Percentiles rank a stretch among this genome's conserved stretches.
These are phyloP conservation scores for Eumacrocentrus americanus DNA, from an alignment of 2,888 invertebrate genomes.

Conservation along the genomic window DNA sequence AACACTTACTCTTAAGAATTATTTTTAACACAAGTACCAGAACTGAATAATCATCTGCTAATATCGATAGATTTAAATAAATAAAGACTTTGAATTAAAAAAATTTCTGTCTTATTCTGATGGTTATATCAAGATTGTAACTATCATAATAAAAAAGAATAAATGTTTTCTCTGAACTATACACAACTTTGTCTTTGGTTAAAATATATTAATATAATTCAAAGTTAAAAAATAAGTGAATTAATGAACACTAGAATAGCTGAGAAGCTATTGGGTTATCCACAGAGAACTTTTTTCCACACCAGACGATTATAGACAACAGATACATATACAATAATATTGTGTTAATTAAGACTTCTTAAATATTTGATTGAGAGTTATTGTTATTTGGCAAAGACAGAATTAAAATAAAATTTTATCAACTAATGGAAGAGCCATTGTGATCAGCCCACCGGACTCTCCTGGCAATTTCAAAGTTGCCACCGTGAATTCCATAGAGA, in stretches of 20 bases:
- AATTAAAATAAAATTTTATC: constrained; percentile 8
- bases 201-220: background rate
- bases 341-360: too few relatives aligned
- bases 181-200: constrained; percentile 3
- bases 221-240: background rate
- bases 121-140: background rate
- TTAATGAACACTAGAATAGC: constrained; percentile 3
- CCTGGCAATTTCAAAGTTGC: constrained; percentile 54
- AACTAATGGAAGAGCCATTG: constrained; percentile 45
- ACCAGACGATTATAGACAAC: too few relatives aligned
- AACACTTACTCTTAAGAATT: background rate
- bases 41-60: background rate
- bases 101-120: background rate
- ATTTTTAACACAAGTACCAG: background rate
- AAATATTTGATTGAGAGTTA: too few relatives aligned
- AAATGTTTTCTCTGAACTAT: background rate
- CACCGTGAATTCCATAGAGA: constrained; percentile 55
- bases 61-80: constrained; percentile 1
- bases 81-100: background rate
- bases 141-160: background rate
- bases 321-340: too few relatives aligned
- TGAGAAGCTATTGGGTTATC: background rate
- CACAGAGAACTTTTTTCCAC: background rate
- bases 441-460: constrained; percentile 57
- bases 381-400: background rate